Conservation (phyloP, 2,888 invertebrate species). For the Drosophila testacea region DNA sequence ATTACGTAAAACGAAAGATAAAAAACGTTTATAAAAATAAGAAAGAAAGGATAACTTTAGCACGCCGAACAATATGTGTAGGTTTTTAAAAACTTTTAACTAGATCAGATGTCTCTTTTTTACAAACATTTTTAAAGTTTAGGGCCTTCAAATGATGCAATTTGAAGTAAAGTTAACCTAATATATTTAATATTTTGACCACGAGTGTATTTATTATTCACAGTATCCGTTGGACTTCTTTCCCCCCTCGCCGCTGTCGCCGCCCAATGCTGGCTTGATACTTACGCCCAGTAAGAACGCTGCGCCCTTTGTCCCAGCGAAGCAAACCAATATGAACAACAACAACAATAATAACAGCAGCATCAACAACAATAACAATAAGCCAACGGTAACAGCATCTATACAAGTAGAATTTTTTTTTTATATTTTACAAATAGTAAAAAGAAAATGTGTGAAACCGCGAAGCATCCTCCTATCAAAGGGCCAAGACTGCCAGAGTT, state of each 20-base stretch:
- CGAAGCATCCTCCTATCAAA: too few relatives aligned
- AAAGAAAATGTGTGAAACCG: too few relatives aligned
- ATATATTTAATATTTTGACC: not conserved
- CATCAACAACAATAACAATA: slow-evolving; percentile 26
- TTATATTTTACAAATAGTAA: too few relatives aligned
- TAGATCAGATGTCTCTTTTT: too few relatives aligned
- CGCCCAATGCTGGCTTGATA: slow-evolving; percentile 76
- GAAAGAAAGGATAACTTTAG: too few relatives aligned
- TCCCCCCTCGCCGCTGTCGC: slow-evolving; percentile 77
- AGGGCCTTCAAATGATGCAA: too few relatives aligned
- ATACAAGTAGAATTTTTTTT: slow-evolving; percentile 11
- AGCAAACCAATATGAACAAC: slow-evolving; percentile 41
- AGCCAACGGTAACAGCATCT: slow-evolving; percentile 24
- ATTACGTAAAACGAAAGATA: too few relatives aligned
- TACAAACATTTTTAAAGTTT: too few relatives aligned
- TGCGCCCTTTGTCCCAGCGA: slow-evolving; percentile 72
- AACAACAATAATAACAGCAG: slow-evolving; percentile 27
- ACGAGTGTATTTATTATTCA: not conserved
- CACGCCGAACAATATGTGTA: too few relatives aligned
- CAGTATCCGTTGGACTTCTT: slow-evolving; percentile 84
- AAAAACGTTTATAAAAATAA: too few relatives aligned
- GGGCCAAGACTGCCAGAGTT: too few relatives aligned
- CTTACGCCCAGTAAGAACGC: slow-evolving; percentile 74
- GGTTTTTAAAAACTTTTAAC: too few relatives aligned
- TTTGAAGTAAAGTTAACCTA: not conserved